Evolutionary conservation across 2,888 invertebrate species (phyloP).

Genomic region (Phytoseiulus persimilis): DNA sequence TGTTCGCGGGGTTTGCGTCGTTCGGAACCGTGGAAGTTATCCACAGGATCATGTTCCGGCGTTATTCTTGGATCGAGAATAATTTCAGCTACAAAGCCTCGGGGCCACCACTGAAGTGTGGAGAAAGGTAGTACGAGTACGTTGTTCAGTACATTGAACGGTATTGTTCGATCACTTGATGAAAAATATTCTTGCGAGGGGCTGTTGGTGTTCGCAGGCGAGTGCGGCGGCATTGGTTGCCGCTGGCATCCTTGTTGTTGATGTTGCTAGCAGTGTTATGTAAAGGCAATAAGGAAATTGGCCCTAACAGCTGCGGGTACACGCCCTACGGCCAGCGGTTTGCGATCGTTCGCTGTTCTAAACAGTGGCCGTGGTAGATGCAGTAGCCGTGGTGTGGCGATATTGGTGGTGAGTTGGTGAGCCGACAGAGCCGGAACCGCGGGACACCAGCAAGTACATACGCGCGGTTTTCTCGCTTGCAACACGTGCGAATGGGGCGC

Average conservation of each 20-base stretch:
- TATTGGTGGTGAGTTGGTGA: neutral
- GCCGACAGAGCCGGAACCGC: neutral
- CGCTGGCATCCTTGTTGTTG: neutral
- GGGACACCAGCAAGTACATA: neutral
- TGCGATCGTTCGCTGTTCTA: neutral
- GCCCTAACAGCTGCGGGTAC: neutral
- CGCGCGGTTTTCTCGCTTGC: neutral
- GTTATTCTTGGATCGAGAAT: neutral
- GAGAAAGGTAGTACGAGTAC: neutral
- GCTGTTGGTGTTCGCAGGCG: neutral
- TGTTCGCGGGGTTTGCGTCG: too few species aligned
- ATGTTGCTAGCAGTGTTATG: neutral
- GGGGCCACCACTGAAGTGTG: neutral
- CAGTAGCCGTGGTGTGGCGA: neutral
- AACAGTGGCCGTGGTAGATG: neutral
- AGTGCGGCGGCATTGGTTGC: neutral
- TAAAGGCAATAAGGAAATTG: slow-evolving; percentile 5
- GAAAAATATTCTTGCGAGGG: neutral
- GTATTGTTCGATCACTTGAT: neutral
- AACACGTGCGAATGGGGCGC: neutral
- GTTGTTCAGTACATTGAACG: neutral
- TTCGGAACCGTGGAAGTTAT: too few species aligned
- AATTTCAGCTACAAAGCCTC: neutral
- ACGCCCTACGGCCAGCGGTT: neutral
- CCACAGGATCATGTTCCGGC: too few species aligned